Evolutionary conservation across 1,140 invertebrate genomes (phyloP), one percentile per base, ranked within the genome.

Genomic region (Drosophila murphyi): DNA sequence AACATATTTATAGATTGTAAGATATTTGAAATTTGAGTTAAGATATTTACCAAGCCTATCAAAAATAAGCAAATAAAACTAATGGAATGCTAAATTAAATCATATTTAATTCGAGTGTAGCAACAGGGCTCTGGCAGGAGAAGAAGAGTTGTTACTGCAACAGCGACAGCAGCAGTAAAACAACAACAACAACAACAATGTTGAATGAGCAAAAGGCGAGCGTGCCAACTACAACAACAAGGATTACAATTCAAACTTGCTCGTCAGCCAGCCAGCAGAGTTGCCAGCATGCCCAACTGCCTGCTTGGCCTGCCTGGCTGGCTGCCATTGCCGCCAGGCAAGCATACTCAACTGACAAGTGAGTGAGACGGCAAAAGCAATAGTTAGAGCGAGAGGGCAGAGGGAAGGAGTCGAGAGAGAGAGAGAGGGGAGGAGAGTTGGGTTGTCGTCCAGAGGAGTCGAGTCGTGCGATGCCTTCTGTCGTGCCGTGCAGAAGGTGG

Each of bases 171-270:
- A 69, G 10, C 31, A 48, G n/a, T 3, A 20, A 37, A 60, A 47
- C 47, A 57, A 31, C 57, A 61, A 60, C 61, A 63, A 39, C 61
- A 63, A 63, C 60, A 39, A 51, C 61, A 72, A 56, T 43, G 52
- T 43, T 61, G 29, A 31, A 35, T 60, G 54, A 55, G 68, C 73
- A 72, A 74, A 72, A 64, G 78, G 71, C 72, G 82, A 87, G 82
- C 80, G 82, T 87, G 82, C 82, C 82, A 82, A 87, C 83, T 82
- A 79, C 76, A 82, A 82, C 71, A 70, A 73, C 82, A 86, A 87
- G 82, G 82, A 87, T 87, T 87, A 87, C 82, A 87, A 87, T 87
- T 87, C 80, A 87, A 87, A 87, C 83, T 87, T 87, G 83, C 82
- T 87, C 83, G 82, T 87, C 82, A 87, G 72, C 60, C 60, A 56